Percentiles rank a stretch among this genome's conserved stretches.
Evolutionary conservation across 1,140 invertebrate genomes (phyloP).

Genomic region (Drosophila eugracilis): DNA sequence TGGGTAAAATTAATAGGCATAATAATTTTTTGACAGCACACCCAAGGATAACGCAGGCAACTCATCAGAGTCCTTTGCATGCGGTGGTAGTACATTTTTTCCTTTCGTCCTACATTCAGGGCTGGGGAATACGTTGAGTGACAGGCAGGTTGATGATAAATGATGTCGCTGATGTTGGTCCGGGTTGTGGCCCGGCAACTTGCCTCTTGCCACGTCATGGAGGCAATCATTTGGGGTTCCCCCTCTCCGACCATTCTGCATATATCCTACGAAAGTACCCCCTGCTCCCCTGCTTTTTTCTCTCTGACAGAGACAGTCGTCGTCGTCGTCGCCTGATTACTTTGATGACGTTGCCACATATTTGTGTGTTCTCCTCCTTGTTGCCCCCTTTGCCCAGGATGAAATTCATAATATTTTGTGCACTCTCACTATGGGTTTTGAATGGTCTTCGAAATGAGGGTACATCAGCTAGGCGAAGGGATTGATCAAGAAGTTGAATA

Average conservation of each 20-base stretch:
- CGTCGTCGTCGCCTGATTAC: slow-evolving; percentile 75
- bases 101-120: slow-evolving; percentile 1
- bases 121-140: slow-evolving; percentile 64
- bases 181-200: slow-evolving; percentile 28
- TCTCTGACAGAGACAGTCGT: slow-evolving; percentile 68
- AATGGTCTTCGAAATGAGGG: not conserved
- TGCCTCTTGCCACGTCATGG: slow-evolving; percentile 72
- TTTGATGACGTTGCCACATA: slow-evolving; percentile 83
- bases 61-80: slow-evolving; percentile 72
- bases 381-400: not conserved
- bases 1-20: slow-evolving; percentile 84
- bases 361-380: slow-evolving; percentile 42
- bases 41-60: slow-evolving; percentile 83
- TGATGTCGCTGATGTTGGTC: slow-evolving; percentile 82
- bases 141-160: slow-evolving; percentile 85
- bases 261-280: slow-evolving; percentile 21
- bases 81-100: slow-evolving; percentile 39
- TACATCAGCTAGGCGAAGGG: slow-evolving; percentile 8
- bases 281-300: slow-evolving; percentile 43
- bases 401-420: slow-evolving; percentile 65
- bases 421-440: slow-evolving; percentile 54
- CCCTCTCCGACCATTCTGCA: slow-evolving; percentile 6
- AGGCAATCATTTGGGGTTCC: slow-evolving; percentile 73
- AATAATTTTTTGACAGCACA: slow-evolving; percentile 85
- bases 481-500: too few species aligned